These are phyloP conservation scores for Nomada lathburiana DNA, from an alignment of 2,888 invertebrate genomes.

Conservation along the genomic window DNA sequence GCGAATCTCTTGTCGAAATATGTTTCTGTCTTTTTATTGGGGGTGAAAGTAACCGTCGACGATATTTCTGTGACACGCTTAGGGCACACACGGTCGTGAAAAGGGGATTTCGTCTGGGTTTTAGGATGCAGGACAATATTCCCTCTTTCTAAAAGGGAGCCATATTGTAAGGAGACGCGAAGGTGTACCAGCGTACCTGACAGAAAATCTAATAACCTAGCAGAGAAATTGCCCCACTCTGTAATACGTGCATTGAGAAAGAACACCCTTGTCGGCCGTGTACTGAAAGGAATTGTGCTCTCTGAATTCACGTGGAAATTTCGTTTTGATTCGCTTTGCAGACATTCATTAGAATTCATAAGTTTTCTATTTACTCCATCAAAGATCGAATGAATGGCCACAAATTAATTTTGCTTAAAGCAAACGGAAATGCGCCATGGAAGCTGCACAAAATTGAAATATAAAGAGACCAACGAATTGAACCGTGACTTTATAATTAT, in stretches of 20 bases:
- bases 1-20: not conserved
- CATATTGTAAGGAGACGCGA: not conserved
- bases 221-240: slow-evolving; percentile 15
- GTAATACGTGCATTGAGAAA: not conserved
- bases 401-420: too few relatives aligned
- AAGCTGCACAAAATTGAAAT: too few relatives aligned
- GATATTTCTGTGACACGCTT: not conserved
- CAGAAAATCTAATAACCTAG: slow-evolving; percentile 20
- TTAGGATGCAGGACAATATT: slow-evolving; percentile 11
- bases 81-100: slow-evolving; percentile 7
- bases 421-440: too few relatives aligned
- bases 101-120: slow-evolving; percentile 18
- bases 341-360: too few relatives aligned
- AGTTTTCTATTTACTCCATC: not conserved
- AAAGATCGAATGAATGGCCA: not conserved
- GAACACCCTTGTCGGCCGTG: not conserved
- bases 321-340: not conserved
- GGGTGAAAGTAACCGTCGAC: not conserved
- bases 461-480: too few relatives aligned
- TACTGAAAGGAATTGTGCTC: not conserved
- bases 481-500: too few relatives aligned
- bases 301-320: not conserved
- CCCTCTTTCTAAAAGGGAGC: not conserved
- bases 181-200: not conserved
- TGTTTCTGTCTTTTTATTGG: not conserved